Base-by-base conservation (phyloP, 2,797 vertebrate species). In the Sebastiscus albofasciatus region DNA sequence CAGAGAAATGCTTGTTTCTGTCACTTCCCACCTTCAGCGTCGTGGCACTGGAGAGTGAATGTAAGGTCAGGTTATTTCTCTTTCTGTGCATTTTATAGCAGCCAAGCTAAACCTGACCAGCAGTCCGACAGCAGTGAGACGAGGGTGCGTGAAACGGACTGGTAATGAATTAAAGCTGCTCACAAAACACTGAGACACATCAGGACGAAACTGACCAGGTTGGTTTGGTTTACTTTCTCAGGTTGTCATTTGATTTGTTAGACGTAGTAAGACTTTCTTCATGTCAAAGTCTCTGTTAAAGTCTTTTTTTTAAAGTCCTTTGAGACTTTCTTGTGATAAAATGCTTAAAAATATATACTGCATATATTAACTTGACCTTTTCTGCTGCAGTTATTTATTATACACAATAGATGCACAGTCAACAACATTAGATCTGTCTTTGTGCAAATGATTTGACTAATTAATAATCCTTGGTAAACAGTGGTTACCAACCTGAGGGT, bases 1-100 rank as follows among this genome's bases (percentile, higher is more conserved):
- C 92, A 94, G 89, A 93, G 92, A 88, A 81, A 84, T 77, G 84
- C 86, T 91, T 94, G 93, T 95, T 94, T 91, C 89, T 86, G 89
- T 91, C 88, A 89, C 84, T 89, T 92, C 82, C 90, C 87, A 83
- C 82, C 84, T 91, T 89, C 67, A 70, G 83, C 81, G 39, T 87
- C 76, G 87, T 91, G 89, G 90, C 89, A 86, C 59, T 82, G 70
- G 59, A 77, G 83, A 89, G 79, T 84, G 86, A 86, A 90, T 62
- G 78, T 85, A 75, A 89, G 84, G 88, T 94, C 90, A 91, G 85
- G 74, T 79, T 84, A 78, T 84, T 85, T 86, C 82, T 86, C 76
- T 74, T 75, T 82, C 68, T 75, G 66, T 75, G 65, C 18, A 36
- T 86, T 84, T 88, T 65, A 52, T 16, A 81, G 73, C 77, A 58